These are phyloP conservation scores for Hestina assimilis DNA, from an alignment of 1,140 invertebrate species.

Conservation along the genomic window DNA sequence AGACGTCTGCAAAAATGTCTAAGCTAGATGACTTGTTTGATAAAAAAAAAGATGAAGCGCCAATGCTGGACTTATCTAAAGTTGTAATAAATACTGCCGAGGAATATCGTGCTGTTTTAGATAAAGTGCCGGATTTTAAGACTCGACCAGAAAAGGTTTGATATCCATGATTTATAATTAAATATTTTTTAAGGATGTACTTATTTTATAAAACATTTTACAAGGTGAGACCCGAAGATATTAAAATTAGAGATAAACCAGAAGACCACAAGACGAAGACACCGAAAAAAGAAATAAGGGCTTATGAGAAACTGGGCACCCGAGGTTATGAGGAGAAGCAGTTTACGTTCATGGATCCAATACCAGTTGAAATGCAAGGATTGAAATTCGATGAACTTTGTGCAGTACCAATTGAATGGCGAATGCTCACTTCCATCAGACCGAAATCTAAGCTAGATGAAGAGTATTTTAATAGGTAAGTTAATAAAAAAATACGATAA, in stretches of 20 bases:
- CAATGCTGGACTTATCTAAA: slow-evolving; percentile 91
- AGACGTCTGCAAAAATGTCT: slow-evolving; percentile 59
- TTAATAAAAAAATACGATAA: neutral
- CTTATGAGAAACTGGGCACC: slow-evolving; percentile 74
- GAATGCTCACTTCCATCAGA: slow-evolving; percentile 91
- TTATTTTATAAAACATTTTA: slow-evolving; percentile 13
- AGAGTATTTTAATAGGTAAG: slow-evolving; percentile 90
- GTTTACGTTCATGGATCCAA: slow-evolving; percentile 87
- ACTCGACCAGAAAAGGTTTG: slow-evolving; percentile 91
- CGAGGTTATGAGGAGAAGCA: slow-evolving; percentile 78
- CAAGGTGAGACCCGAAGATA: slow-evolving; percentile 81
- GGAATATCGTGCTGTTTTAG: slow-evolving; percentile 89
- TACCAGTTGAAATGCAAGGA: slow-evolving; percentile 89
- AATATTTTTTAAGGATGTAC: slow-evolving; percentile 5
- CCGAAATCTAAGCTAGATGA: slow-evolving; percentile 91
- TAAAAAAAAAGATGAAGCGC: slow-evolving; percentile 90
- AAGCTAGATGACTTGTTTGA: slow-evolving; percentile 90
- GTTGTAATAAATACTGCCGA: slow-evolving; percentile 86
- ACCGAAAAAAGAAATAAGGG: slow-evolving; percentile 82
- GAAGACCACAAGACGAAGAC: slow-evolving; percentile 83
- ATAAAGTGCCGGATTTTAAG: slow-evolving; percentile 93
- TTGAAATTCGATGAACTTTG: slow-evolving; percentile 89
- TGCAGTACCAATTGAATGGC: slow-evolving; percentile 93
- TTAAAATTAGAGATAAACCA: slow-evolving; percentile 83
- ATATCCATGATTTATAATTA: slow-evolving; percentile 16